Evolutionary conservation across 1,140 invertebrate species (phyloP), one percentile per base, ranked within the genome.

Genomic region (Hestina assimilis): DNA sequence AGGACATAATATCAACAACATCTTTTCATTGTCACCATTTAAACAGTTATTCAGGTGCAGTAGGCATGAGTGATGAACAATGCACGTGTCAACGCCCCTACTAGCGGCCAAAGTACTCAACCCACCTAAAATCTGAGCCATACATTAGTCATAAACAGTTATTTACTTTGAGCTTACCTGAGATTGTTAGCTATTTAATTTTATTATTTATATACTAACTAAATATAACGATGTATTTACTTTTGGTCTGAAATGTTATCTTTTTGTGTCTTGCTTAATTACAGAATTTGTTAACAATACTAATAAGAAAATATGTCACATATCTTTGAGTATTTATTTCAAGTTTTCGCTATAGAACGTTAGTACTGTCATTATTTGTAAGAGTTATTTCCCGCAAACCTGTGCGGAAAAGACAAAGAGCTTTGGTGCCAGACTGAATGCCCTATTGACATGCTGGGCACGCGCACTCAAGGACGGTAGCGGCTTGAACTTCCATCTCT

Each of bases 391-490:
- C 45, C 26, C 19, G 35, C n/a, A 41, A 19, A 12, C 29, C 20
- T 33, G 28, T 46, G 58, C 50, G 72, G 63, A 57, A 58, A 35
- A 54, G 51, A 64, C 57, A 58, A 62, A 60, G 59, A 51, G 57
- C 43, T 43, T 43, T 60, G 40, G 59, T 70, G 55, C 69, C 66
- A 67, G 57, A 56, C 63, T 50, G 62, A 67, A 71, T 64, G 64
- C 48, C 57, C 55, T 55, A 74, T 83, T 76, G 47, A 14, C 40
- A 85, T 85, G 72, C 82, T 31, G 28, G 45, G 58, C 82, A 83
- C 77, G 82, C 66, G 48, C 42, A 52, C n/a, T 46, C 78, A 85
- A 83, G 79, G 80, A 54, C 75, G 63, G 26, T 41, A 47, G 63
- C 73, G 66, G 68, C 66, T 71, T 64, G 38, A 52, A 63, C 63